A percentile compares a stretch with the other conserved stretches of the same genome.
phyloP scores from a whole-genome alignment of 1,140 invertebrate genomes.

The Ceratosolen fusciceps region DNA sequence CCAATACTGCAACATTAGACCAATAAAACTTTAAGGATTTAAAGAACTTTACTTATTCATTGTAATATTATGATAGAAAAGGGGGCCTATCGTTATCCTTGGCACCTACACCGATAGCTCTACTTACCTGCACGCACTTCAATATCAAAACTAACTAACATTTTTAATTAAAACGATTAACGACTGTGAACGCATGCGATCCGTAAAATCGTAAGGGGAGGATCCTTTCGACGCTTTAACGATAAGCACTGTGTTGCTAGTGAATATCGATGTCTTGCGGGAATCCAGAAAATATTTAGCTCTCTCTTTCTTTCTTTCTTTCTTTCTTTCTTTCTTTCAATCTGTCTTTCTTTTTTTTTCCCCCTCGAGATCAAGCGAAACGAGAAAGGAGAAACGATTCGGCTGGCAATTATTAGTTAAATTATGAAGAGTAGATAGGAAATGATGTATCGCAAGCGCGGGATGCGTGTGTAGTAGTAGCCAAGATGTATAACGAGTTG shows the following conservation, averaged over 20 bases:
- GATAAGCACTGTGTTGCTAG: not conserved
- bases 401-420: constrained; percentile 39
- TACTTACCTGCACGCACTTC: not conserved
- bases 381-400: constrained; percentile 42
- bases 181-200: too few relatives aligned
- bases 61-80: constrained; percentile 7
- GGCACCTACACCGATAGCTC: not conserved
- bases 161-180: not conserved
- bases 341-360: constrained; percentile 37
- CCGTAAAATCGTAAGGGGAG: too few relatives aligned
- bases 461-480: not conserved
- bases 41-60: not conserved
- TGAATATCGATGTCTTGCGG: not conserved
- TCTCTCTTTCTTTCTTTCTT: constrained; percentile 38
- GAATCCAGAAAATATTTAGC: not conserved
- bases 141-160: not conserved
- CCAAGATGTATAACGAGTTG: constrained; percentile 26
- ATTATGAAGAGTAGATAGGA: constrained; percentile 39
- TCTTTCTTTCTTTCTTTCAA: constrained; percentile 37
- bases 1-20: constrained; percentile 16
- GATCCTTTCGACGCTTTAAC: not conserved
- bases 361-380: constrained; percentile 17
- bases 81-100: not conserved
- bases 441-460: constrained; percentile 31
- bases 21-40: constrained; percentile 12